Evolutionary conservation across 2,797 vertebrate species (phyloP).

Genomic region (Xiphophorus birchmanni): DNA sequence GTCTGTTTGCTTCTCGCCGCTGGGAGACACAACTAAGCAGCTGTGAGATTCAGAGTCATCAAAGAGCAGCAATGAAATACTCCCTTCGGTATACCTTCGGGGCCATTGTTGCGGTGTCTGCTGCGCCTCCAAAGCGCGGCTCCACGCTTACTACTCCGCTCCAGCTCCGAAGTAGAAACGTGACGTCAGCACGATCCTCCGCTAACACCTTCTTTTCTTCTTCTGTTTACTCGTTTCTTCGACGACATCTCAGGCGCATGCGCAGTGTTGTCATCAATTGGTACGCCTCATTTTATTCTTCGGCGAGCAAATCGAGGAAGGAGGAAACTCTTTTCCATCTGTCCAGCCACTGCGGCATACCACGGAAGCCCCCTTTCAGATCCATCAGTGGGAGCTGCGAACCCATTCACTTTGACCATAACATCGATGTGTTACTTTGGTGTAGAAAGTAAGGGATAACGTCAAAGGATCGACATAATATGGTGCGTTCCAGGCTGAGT

Average conservation of each 20-base stretch:
- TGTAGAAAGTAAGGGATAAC: neutral
- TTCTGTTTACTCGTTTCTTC: conserved; percentile 85
- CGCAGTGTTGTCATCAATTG: neutral
- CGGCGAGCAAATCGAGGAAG: neutral
- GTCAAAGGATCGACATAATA: neutral
- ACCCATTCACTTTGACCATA: neutral
- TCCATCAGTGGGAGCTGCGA: neutral
- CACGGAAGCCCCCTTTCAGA: neutral
- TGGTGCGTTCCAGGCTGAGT: neutral
- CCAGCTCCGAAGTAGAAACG: neutral
- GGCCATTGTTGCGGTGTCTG: neutral
- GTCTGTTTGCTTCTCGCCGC: conserved; percentile 33
- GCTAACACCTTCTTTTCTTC: neutral
- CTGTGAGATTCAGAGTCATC: neutral
- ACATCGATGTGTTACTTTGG: neutral
- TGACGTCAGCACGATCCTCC: neutral
- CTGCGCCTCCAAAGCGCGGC: neutral
- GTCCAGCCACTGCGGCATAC: neutral
- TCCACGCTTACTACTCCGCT: conserved; percentile 3
- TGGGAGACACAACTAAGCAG: conserved; percentile 1
- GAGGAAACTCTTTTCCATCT: neutral
- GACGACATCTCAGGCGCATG: conserved; percentile 73
- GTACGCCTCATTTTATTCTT: neutral
- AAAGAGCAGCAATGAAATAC: neutral
- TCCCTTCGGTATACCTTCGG: neutral